A percentile compares a stretch with the other conserved stretches of the same genome.
phyloP scores from a whole-genome alignment of 2,797 vertebrate species.

The Gallirallus australis region DNA sequence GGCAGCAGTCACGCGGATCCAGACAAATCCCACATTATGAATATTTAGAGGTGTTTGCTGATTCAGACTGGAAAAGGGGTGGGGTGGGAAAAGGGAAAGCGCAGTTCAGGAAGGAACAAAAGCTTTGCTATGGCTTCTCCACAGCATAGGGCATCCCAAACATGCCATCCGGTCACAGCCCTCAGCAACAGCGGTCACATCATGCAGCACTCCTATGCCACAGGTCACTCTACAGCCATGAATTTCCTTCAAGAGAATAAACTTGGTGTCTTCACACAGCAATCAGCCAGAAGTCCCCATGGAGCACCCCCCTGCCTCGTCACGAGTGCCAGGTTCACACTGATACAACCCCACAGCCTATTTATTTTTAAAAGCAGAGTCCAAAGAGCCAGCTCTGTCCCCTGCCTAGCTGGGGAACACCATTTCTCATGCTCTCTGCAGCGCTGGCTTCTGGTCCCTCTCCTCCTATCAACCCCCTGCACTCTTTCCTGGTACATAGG shows the following conservation, averaged over 20 bases:
- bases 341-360: neutral
- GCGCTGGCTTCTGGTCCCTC: neutral
- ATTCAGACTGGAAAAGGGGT: neutral
- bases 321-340: rapidly evolving
- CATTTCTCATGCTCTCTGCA: neutral
- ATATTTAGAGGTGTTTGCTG: neutral
- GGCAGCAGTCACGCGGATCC: neutral
- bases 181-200: rapidly evolving
- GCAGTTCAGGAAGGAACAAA: neutral
- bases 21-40: neutral
- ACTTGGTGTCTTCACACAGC: neutral
- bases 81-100: neutral
- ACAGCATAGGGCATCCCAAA: neutral
- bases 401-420: neutral
- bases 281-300: neutral
- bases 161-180: neutral
- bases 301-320: neutral
- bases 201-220: neutral
- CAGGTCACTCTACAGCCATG: neutral
- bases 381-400: neutral
- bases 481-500: rapidly evolving
- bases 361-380: neutral
- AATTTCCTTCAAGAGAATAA: neutral
- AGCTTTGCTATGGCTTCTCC: neutral
- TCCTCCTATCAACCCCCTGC: neutral